A percentile compares a stretch with the other conserved stretches of the same genome.
phyloP scores from a whole-genome alignment of 92 coral and sea anemone genomes.

The Siderastrea siderea region DNA sequence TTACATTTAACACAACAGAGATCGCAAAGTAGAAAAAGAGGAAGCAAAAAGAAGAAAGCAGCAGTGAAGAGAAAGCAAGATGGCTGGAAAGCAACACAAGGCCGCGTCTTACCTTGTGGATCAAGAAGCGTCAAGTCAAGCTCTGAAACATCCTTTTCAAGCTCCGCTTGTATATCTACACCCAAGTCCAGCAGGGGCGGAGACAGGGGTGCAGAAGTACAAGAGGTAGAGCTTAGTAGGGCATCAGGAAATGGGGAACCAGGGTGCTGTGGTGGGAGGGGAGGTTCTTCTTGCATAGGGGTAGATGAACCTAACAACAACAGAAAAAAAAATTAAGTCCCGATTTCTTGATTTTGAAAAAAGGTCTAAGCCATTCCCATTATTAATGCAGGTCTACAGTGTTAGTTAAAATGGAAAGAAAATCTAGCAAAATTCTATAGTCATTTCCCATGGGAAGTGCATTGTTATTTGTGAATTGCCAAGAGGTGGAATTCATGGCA shows the following conservation, averaged over 20 bases:
- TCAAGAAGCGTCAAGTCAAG: constrained; percentile 80
- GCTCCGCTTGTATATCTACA: constrained; percentile 94
- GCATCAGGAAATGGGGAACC: constrained; percentile 96
- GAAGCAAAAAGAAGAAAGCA: constrained; percentile 20
- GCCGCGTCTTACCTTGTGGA: constrained; percentile 91
- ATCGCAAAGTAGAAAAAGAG: not conserved
- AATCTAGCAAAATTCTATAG: not conserved
- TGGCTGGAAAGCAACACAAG: constrained; percentile 69
- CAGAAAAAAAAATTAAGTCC: constrained; percentile 54
- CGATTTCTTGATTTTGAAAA: not conserved
- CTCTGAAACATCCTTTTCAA: constrained; percentile 86
- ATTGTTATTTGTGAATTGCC: not conserved
- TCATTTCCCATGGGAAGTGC: not conserved
- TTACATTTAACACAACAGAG: not conserved
- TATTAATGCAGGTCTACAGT: not conserved
- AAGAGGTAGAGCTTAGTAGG: constrained; percentile 96
- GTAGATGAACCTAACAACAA: constrained; percentile 81
- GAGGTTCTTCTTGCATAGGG: constrained; percentile 62
- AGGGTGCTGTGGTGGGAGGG: constrained; percentile 90
- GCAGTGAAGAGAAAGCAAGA: constrained; percentile 2
- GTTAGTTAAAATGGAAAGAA: not conserved
- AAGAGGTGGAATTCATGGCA: not conserved
- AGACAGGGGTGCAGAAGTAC: constrained; percentile 99
- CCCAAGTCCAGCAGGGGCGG: constrained; percentile 87
- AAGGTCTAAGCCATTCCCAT: not conserved